Evolutionary conservation across 2,797 vertebrate species (phyloP).

Genomic region (Dendrocincla fuliginosa): DNA sequence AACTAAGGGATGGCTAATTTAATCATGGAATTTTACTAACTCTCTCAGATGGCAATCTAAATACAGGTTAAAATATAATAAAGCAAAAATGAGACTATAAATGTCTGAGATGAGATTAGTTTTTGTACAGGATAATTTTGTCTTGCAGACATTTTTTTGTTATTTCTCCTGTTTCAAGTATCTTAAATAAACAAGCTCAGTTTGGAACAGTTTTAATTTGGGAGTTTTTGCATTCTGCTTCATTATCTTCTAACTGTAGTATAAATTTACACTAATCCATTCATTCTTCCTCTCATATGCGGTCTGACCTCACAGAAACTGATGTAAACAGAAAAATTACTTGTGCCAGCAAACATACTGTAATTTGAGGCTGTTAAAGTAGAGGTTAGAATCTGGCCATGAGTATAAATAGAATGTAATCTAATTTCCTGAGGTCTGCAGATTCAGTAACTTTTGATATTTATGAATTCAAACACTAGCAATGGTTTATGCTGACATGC

Average conservation of each 20-base stretch:
- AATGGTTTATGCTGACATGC: constrained; percentile 24
- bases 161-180: not conserved
- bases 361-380: not conserved
- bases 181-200: not conserved
- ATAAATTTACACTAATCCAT: not conserved
- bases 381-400: constrained; percentile 1
- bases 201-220: not conserved
- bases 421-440: constrained; percentile 14
- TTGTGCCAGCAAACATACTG: not conserved
- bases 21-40: not conserved
- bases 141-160: not conserved
- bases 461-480: constrained; percentile 5
- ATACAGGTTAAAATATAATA: not conserved
- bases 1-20: not conserved
- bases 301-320: not conserved
- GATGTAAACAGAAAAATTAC: constrained; percentile 18
- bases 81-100: not conserved
- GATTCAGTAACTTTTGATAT: constrained; percentile 17
- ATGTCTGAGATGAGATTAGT: not conserved
- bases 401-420: constrained; percentile 18
- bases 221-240: not conserved
- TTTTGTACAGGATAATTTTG: not conserved
- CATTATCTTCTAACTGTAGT: not conserved
- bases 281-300: not conserved
- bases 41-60: not conserved